Evolutionary conservation across 2,888 invertebrate genomes (phyloP).

Genomic region (Mesochorus sp.): DNA sequence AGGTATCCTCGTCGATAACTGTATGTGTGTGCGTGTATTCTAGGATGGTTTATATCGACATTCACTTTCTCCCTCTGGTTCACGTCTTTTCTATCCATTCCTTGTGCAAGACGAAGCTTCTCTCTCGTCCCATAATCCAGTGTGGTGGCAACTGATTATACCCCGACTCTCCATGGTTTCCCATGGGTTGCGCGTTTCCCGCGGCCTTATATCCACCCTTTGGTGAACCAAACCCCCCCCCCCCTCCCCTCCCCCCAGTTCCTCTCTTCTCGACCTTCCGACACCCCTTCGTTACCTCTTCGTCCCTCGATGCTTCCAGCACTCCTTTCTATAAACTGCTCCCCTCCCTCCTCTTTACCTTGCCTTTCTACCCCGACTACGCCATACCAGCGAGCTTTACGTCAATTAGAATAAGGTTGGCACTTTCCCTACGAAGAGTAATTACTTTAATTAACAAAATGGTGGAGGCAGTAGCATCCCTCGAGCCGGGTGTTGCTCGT

Average conservation of each 20-base stretch:
- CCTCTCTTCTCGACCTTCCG: conserved; percentile 43
- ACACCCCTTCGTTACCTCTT: conserved; percentile 45
- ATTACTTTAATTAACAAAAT: conserved; percentile 84
- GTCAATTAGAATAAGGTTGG: conserved; percentile 84
- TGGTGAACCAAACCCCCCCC: conserved; percentile 63
- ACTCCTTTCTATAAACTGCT: no score
- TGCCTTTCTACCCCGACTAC: conserved; percentile 63
- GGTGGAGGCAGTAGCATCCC: conserved; percentile 73
- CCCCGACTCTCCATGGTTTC: conserved; percentile 66
- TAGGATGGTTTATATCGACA: conserved; percentile 40
- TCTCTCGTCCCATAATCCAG: conserved; percentile 80
- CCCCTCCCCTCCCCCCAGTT: conserved; percentile 57
- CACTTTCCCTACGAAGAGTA: conserved; percentile 83
- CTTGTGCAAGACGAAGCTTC: conserved; percentile 69
- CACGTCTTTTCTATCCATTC: conserved; percentile 20
- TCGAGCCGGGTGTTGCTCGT: not conserved
- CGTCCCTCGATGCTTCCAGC: conserved; percentile 48
- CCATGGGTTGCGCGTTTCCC: conserved; percentile 61
- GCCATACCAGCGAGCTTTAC: conserved; percentile 79
- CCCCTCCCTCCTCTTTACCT: conserved; percentile 48
- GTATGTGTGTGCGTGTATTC: conserved; percentile 22
- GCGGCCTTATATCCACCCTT: conserved; percentile 77
- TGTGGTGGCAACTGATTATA: conserved; percentile 82
- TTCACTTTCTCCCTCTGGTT: not conserved
- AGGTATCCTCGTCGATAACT: conserved; percentile 36